phyloP scores from a whole-genome alignment of 2,888 invertebrate genomes.

The Tinea pellionella region DNA sequence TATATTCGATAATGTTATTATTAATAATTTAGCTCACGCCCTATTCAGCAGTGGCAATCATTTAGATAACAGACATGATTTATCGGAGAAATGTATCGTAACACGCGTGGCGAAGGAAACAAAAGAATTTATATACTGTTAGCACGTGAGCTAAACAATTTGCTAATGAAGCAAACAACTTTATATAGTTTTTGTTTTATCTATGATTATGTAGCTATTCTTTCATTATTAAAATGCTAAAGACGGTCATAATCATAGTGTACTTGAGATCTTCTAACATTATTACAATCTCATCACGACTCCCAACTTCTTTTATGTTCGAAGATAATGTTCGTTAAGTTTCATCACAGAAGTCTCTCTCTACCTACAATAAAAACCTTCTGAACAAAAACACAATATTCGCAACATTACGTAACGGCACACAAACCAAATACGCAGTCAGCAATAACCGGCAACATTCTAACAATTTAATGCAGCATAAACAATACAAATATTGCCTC shows the following conservation, averaged over 20 bases:
- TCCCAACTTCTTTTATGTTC: slow-evolving; percentile 3
- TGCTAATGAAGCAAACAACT: slow-evolving; percentile 32
- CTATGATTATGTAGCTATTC: not conserved
- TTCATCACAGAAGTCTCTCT: not conserved
- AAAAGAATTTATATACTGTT: slow-evolving; percentile 26
- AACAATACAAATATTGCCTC: slow-evolving; percentile 59
- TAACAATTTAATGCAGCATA: slow-evolving; percentile 66
- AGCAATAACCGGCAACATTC: slow-evolving; percentile 66
- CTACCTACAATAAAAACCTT: not conserved
- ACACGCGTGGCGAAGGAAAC: slow-evolving; percentile 29
- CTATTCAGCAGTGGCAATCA: not conserved
- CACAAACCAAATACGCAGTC: slow-evolving; percentile 62
- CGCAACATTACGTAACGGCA: slow-evolving; percentile 45
- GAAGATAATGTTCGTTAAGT: not conserved
- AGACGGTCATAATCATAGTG: not conserved
- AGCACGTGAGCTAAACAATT: slow-evolving; percentile 42
- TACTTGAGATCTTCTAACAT: not conserved
- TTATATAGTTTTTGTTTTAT: not conserved
- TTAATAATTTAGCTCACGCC: not conserved
- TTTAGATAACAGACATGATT: slow-evolving; percentile 2
- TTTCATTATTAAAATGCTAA: not conserved
- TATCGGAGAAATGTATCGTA: slow-evolving; percentile 17
- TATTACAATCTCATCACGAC: slow-evolving; percentile 9
- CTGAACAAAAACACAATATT: slow-evolving; percentile 30
- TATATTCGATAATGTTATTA: not conserved